These are phyloP conservation scores for Aphidius ervi DNA, from an alignment of 1,140 invertebrate genomes.

Conservation along the genomic window DNA sequence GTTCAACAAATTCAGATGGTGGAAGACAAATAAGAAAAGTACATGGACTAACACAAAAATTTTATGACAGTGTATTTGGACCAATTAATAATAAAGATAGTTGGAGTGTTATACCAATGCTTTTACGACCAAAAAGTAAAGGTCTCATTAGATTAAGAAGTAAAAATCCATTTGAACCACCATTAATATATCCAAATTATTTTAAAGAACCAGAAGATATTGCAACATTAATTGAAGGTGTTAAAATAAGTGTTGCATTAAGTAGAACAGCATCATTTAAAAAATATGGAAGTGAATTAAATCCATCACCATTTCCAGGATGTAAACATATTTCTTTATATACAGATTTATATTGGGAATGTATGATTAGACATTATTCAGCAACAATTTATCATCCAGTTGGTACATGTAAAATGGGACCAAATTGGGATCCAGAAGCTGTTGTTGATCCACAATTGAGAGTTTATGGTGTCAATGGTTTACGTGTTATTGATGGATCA, in stretches of 20 bases:
- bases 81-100: constrained; percentile 74
- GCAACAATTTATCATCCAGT: constrained; percentile 83
- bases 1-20: constrained; percentile 82
- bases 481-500: constrained; percentile 81
- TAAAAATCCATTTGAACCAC: constrained; percentile 83
- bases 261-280: constrained; percentile 70
- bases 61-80: constrained; percentile 70
- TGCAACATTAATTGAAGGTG: constrained; percentile 76
- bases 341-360: constrained; percentile 76
- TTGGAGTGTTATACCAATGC: constrained; percentile 82
- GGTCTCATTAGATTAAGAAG: constrained; percentile 76
- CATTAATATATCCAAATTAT: constrained; percentile 90
- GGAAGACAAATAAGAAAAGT: constrained; percentile 77
- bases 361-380: constrained; percentile 76
- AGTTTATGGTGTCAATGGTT: constrained; percentile 73
- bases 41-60: constrained; percentile 69
- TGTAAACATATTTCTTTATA: constrained; percentile 63
- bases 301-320: constrained; percentile 65
- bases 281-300: constrained; percentile 65
- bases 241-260: constrained; percentile 71
- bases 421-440: constrained; percentile 73
- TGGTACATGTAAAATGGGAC: constrained; percentile 91
- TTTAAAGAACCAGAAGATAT: constrained; percentile 76
- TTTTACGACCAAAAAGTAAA: constrained; percentile 74
- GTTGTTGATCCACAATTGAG: constrained; percentile 81